Base-by-base conservation (phyloP, 2,797 vertebrate genomes). In the Cygnus olor region DNA sequence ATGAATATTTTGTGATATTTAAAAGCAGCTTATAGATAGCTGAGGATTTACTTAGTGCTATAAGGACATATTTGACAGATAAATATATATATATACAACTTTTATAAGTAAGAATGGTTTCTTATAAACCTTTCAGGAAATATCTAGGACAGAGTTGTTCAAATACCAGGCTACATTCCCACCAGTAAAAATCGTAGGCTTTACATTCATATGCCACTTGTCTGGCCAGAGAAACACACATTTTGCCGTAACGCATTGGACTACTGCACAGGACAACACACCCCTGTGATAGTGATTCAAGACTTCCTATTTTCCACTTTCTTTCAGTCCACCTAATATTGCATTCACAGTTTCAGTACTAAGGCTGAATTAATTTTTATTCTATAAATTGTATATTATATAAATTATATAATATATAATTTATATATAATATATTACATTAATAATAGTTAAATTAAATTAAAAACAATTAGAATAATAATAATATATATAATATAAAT, bases 1-100 rank as follows among this genome's bases (percentile, higher is more conserved):
- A 63, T 71, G 1, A 71, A 19, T 38, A 86, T 70, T 93, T 85
- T 87, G 85, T 92, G 44, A 73, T 80, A 92, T 20, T 93, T 83
- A 58, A 93, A 47, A 95, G 63, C 34, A 94, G 32, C 58, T 95
- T 90, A 28, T 61, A 51, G 34, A 36, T 20, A 82, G 10, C 10
- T 34, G 58, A 51, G n/a, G n/a, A 56, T 80, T 87, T 78, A 18
- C 69, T 91, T 80, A 85, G 18, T 82, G 34, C 10, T 53, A 24
- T 40, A 13, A 51, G 10, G 91, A 57, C n/a, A 22, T 6, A 28
- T 6, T 34, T 56, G 42, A 30, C 16, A 61, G 20, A 79, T 27
- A 27, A 27, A 53, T 78, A 66, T 4, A 87, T 68, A 86, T 8
- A 56, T 10, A 19, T 54, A 2, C 2, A 40, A 10, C n/a, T 69